Evolutionary conservation across 2,113 vertebrate species (phyloP).

Genomic region (Chroicocephalus ridibundus): DNA sequence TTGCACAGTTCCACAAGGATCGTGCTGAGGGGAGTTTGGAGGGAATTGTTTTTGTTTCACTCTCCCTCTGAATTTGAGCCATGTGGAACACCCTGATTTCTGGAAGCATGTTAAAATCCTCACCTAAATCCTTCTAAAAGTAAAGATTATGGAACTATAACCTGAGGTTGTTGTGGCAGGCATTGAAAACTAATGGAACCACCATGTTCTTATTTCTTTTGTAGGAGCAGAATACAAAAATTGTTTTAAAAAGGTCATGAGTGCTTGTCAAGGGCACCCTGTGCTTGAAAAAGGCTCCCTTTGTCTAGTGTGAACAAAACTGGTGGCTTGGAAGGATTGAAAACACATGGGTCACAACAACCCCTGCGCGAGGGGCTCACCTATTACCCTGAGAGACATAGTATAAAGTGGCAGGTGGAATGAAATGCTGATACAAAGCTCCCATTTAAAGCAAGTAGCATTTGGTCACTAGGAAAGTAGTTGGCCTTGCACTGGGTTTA

Average conservation of each 20-base stretch:
- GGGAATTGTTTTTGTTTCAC: background rate
- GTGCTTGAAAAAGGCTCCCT: background rate
- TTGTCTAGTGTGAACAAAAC: background rate
- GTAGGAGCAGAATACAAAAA: background rate
- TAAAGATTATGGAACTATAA: background rate
- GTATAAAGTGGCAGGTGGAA: background rate
- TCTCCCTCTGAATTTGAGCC: background rate
- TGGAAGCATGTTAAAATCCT: background rate
- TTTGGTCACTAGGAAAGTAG: background rate
- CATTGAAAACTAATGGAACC: background rate
- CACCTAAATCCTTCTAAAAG: background rate
- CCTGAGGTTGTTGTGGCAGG: background rate
- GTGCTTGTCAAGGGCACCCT: background rate
- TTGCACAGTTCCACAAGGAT: background rate
- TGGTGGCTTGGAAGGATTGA: background rate
- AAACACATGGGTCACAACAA: background rate
- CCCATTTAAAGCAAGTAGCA: background rate
- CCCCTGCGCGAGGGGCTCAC: background rate
- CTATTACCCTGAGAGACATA: background rate
- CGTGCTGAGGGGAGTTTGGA: fast-evolving
- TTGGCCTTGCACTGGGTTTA: background rate
- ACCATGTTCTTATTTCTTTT: background rate
- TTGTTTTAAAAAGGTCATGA: background rate
- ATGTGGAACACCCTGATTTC: background rate
- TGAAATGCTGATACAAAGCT: background rate